Evolutionary conservation across 92 coral and sea anemone genomes (phyloP), one percentile per base, ranked within the genome.

Genomic region (Parazoanthus darwini): DNA sequence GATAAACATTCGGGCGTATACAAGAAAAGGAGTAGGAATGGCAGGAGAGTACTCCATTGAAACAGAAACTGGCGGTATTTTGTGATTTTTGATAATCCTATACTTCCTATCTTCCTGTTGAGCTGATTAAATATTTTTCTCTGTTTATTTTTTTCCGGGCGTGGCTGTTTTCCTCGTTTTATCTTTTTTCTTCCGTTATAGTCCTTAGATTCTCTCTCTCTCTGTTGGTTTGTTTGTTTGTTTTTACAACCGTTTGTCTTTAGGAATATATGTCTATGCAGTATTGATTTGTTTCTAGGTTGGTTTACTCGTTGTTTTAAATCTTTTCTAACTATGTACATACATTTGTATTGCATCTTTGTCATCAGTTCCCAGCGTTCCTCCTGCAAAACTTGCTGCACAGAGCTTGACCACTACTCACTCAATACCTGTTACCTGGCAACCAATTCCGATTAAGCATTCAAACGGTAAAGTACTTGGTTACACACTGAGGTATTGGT

Each of bases 351-450:
- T 10, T 48, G 51, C 11, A 48, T 48, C 51, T 48, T 48, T 25
- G 16, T 48, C 3, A 48, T 54, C 63, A 84, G 87, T 71, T 72
- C 87, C 87, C 29, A 84, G 68, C 26, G 65, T 46, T 14, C 35
- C 87, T 46, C 87, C 87, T 20, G 79, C 36, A 36, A 84, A 46
- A 71, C 79, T 84, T 1, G 9, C 87, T 2, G 78, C 79, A n/a
- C 65, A 33, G 43, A 68, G 87, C 56, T 71, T 71, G 67, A 25
- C 56, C n/a, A 26, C 79, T 48, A 84, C 65, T 0, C 66, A 84
- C 65, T 71, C 87, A 48, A 84, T 84, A 33, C 87, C 87, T 46
- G 87, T 84, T 48, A 73, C 78, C 68, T 84, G 87, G 87, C 87
- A 71, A 48, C 87, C 79, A n/a, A 71, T 84, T 48, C 87, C 79